Evolutionary conservation across 2,797 vertebrate species (phyloP).

Genomic region (Lutjanus campechanus): DNA sequence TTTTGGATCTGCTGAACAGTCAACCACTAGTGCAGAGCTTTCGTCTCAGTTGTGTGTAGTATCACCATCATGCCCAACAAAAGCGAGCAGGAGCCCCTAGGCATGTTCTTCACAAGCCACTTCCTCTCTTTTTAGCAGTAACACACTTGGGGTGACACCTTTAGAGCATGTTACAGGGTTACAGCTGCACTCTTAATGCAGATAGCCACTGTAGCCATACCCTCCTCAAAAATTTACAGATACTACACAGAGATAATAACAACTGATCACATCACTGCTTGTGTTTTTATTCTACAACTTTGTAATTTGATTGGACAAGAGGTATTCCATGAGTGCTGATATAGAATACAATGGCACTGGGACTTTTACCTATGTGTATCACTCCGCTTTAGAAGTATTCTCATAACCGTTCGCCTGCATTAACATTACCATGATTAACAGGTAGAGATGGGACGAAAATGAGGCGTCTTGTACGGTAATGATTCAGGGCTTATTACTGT

Average conservation of each 20-base stretch:
- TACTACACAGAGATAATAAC: neutral
- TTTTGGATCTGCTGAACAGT: conserved; percentile 49
- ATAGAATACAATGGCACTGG: no score
- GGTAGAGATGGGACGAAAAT: no score
- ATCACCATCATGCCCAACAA: conserved; percentile 34
- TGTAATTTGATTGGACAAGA: no score
- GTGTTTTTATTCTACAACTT: neutral
- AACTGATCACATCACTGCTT: neutral
- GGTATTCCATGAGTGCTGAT: no score
- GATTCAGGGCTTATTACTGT: no score
- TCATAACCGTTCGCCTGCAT: no score
- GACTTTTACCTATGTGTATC: no score
- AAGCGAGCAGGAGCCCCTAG: conserved; percentile 35
- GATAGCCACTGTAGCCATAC: neutral
- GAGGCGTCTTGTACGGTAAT: no score
- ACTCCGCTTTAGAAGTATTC: no score
- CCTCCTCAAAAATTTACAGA: neutral
- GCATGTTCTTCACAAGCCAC: conserved; percentile 23
- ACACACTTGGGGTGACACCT: conserved; percentile 33
- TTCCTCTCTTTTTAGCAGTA: conserved; percentile 20
- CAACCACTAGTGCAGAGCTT: conserved; percentile 13
- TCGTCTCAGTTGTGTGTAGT: conserved; percentile 25
- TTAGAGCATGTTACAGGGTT: neutral
- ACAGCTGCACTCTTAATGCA: neutral
- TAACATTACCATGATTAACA: no score